Evolutionary conservation across 2,797 vertebrate genomes (phyloP), one percentile per base, ranked within the genome.

Genomic region (Phataginus tetradactyla): DNA sequence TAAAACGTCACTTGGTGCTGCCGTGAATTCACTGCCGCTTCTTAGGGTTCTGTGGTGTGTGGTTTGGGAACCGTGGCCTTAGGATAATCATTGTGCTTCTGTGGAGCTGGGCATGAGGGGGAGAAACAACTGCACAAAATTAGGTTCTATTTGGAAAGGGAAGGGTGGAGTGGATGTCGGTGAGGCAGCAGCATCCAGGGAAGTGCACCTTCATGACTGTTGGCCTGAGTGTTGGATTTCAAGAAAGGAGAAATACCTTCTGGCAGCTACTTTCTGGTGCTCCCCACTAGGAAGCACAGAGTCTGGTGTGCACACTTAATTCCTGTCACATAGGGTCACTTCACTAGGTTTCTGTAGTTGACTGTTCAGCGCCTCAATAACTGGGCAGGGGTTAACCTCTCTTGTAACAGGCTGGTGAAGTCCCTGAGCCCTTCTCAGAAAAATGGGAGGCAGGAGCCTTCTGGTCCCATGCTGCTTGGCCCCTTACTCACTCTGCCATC

Each of bases 171-270:
- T n/a, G 34, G 10, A 15, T 66, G 11, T 11, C 9, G 2, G 13
- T 7, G 4, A 5, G 4, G 83, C 29, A 25, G 20, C 0, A 25
- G 69, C 59, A 69, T 63, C 57, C 20, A 4, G 20, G 5, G 61
- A 68, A 37, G n/a, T 29, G 25, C 15, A 10, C 64, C 2, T 63
- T 4, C 39, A 27, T 45, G 71, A 39, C 20, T 21, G 13, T 32
- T 84, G 32, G 32, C 84, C 64, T 68, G 75, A 69, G 85, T 79
- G 91, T 68, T 81, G 75, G 63, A 37, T 57, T 68, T 91, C 85
- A 5, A 39, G 66, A 89, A 90, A 96, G 79, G 59, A 68, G 72
- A 90, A 90, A 37, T 25, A 39, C 42, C 51, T 74, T 68, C 61
- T 37, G 45, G 55, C 9, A 32, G 55, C 71, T 55, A 0, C 37